Conservation (phyloP, 2,888 invertebrate genomes). For the Philereme transversata region DNA sequence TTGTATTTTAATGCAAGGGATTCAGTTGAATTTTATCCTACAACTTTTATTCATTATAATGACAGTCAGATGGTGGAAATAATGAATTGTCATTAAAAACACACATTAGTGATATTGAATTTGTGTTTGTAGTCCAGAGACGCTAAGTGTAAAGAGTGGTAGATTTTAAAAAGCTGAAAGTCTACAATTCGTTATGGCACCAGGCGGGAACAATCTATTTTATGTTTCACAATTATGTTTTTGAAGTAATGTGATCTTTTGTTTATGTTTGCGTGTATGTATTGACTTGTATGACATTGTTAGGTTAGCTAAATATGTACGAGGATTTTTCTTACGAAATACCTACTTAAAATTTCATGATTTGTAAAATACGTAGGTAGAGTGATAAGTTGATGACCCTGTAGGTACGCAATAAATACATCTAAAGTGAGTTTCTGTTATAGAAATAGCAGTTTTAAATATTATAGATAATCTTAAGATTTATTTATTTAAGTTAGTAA, state of each 20-base stretch:
- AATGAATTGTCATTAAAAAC: too few relatives aligned
- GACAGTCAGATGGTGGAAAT: too few relatives aligned
- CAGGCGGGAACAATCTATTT: too few relatives aligned
- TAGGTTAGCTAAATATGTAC: not conserved
- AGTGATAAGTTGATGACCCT: conserved; percentile 15
- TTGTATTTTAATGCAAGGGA: too few relatives aligned
- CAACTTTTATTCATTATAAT: too few relatives aligned
- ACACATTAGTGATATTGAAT: too few relatives aligned
- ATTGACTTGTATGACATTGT: not conserved
- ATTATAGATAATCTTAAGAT: conserved; percentile 39
- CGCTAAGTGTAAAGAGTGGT: too few relatives aligned
- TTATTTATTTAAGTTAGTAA: conserved; percentile 64
- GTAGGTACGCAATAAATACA: not conserved
- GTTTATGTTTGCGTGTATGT: not conserved
- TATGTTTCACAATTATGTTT: too few relatives aligned
- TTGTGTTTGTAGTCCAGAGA: too few relatives aligned
- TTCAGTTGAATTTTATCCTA: too few relatives aligned
- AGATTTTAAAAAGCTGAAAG: too few relatives aligned
- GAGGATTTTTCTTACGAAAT: conserved; percentile 13
- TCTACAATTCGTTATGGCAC: too few relatives aligned
- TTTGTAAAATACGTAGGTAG: conserved; percentile 3
- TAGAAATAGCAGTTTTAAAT: conserved; percentile 7
- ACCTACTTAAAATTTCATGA: conserved; percentile 11
- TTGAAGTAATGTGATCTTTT: conserved; percentile 1
- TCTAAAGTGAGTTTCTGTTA: conserved; percentile 1